Base-by-base conservation (phyloP, 1,140 invertebrate species). In the Venturia canescens region DNA sequence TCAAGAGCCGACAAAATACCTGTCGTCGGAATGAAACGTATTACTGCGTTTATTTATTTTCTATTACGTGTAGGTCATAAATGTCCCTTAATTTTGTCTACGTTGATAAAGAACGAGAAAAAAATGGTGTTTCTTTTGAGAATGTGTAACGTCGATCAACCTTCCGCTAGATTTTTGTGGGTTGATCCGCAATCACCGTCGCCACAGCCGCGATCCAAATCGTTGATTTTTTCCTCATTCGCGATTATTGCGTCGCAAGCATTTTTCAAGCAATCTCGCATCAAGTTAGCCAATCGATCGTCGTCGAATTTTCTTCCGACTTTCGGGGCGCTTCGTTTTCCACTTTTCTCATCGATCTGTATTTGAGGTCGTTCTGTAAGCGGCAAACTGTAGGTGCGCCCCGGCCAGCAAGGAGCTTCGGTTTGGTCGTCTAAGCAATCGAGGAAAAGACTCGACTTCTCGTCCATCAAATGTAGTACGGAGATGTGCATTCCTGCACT, bases 181-280 rank as follows among this genome's bases (percentile, higher is more conserved):
- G 96, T 97, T 0, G 93, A 93, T 4, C 97, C 97, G 89, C 96
- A 96, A 86, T 98, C 97, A 0, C 96, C 96, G 88, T 98, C 97
- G 1, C 97, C 97, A 87, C 95, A 95, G 6, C 94, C 94, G 0
- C 93, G 93, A 87, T 98, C 97, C 18, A 97, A 87, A 29, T 91
- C 88, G 88, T 98, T 97, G 1, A 97, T 90, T 9, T 92, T 81
- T 1, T 89, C 84, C 86, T 96, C 94, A 48, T 93, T 91, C 23
- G 91, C 84, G 21, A 94, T 90, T 31, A 97, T 83, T 6, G 86
- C 89, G 34, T 91, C 79, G 50, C 93, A 92, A 15, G 93, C 93
- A 34, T 85, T 88, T 70, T 83, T 63, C n/a, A 95, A 83, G 83
- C 93, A 93, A 3, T 83, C 83, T 75, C 90, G 91, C 0, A 95